These are phyloP conservation scores for Hybos culiciformis DNA, from an alignment of 2,888 invertebrate species.

Conservation along the genomic window DNA sequence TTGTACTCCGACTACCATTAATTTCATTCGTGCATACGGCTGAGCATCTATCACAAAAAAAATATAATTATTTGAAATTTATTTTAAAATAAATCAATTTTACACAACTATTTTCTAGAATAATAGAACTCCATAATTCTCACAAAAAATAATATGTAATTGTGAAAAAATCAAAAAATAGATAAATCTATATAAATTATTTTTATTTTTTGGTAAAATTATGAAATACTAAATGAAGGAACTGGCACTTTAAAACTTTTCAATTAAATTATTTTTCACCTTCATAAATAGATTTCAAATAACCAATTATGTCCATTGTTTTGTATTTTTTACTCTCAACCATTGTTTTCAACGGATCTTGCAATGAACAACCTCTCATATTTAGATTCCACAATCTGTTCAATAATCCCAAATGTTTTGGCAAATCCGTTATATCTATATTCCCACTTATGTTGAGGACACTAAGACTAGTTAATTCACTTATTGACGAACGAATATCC, in stretches of 20 bases:
- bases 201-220: too few species aligned
- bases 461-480: slow-evolving; percentile 76
- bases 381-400: slow-evolving; percentile 94
- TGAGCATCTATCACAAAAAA: too few species aligned
- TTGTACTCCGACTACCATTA: slow-evolving; percentile 91
- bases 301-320: slow-evolving; percentile 84
- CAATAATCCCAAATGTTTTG: slow-evolving; percentile 88
- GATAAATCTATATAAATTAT: too few species aligned
- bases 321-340: slow-evolving; percentile 85
- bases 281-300: slow-evolving; percentile 75
- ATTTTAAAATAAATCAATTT: too few species aligned
- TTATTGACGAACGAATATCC: slow-evolving; percentile 68
- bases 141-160: too few species aligned
- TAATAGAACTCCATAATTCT: too few species aligned
- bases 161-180: too few species aligned
- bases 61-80: too few species aligned
- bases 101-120: too few species aligned
- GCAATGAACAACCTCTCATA: slow-evolving; percentile 74
- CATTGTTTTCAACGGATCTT: slow-evolving; percentile 82
- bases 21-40: slow-evolving; percentile 87
- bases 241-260: too few species aligned
- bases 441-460: slow-evolving; percentile 73
- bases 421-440: slow-evolving; percentile 69
- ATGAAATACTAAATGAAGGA: too few species aligned
- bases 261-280: too few species aligned